Evolutionary conservation across 2,113 vertebrate genomes (phyloP).

Genomic region (Falco punctatus): DNA sequence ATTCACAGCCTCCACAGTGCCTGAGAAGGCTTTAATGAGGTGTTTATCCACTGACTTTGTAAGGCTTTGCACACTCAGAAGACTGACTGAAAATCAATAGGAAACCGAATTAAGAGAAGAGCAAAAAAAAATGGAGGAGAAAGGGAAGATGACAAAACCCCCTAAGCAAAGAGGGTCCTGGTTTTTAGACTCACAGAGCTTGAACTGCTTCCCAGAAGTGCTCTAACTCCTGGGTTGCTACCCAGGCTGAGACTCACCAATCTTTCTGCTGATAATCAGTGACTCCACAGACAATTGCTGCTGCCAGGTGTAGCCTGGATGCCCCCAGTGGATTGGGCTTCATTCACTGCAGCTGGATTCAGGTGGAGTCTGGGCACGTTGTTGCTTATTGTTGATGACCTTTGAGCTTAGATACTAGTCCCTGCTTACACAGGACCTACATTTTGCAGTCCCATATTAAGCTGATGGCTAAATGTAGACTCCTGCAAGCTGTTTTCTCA

Average conservation of each 20-base stretch:
- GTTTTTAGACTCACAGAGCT: neutral
- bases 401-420: neutral
- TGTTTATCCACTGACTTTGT: neutral
- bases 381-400: neutral
- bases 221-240: neutral
- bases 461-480: neutral
- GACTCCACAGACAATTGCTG: neutral
- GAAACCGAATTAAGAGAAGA: neutral
- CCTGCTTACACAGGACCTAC: neutral
- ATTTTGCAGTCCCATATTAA: neutral
- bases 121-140: neutral
- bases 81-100: neutral
- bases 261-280: neutral
- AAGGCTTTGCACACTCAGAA: neutral
- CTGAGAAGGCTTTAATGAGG: neutral
- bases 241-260: neutral
- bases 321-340: neutral
- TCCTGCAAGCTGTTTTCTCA: neutral
- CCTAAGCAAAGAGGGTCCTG: neutral
- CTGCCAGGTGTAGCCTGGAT: neutral
- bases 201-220: neutral
- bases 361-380: neutral
- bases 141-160: neutral
- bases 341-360: neutral
- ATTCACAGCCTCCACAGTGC: neutral